Percentiles rank a stretch among this genome's conserved stretches.
These are phyloP conservation scores for Amiota mariae DNA, from an alignment of 2,888 invertebrate species.

Conservation along the genomic window DNA sequence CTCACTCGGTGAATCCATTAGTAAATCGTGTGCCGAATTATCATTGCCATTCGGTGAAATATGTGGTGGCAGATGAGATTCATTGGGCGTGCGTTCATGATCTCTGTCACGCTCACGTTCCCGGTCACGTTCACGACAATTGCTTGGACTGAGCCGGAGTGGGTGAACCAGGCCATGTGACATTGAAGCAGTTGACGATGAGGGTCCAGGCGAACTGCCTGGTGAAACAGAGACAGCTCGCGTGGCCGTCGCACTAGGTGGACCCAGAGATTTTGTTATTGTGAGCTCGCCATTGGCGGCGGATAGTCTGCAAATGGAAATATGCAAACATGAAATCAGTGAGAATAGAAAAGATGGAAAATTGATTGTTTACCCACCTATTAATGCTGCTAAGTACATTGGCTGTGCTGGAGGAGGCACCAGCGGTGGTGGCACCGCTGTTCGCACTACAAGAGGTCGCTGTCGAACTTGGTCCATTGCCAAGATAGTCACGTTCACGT, in stretches of 20 bases:
- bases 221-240: constrained; percentile 64
- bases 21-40: constrained; percentile 78
- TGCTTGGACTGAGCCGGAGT: constrained; percentile 80
- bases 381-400: constrained; percentile 80
- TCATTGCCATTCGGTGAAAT: constrained; percentile 79
- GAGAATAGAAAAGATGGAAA: too few relatives aligned
- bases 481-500: constrained; percentile 66
- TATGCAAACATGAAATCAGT: too few relatives aligned
- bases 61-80: constrained; percentile 69
- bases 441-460: constrained; percentile 9
- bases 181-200: constrained; percentile 49
- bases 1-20: constrained; percentile 91
- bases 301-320: constrained; percentile 76
- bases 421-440: constrained; percentile 30
- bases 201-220: constrained; percentile 60
- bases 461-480: constrained; percentile 61
- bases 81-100: constrained; percentile 71
- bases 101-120: constrained; percentile 67
- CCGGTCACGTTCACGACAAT: constrained; percentile 66
- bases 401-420: constrained; percentile 52
- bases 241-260: constrained; percentile 68
- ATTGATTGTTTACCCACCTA: constrained; percentile 73
- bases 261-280: constrained; percentile 84
- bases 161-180: constrained; percentile 63
- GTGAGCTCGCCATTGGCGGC: constrained; percentile 88